Evolutionary conservation across 1,140 invertebrate genomes (phyloP).

Genomic region (Triops cancriformis): DNA sequence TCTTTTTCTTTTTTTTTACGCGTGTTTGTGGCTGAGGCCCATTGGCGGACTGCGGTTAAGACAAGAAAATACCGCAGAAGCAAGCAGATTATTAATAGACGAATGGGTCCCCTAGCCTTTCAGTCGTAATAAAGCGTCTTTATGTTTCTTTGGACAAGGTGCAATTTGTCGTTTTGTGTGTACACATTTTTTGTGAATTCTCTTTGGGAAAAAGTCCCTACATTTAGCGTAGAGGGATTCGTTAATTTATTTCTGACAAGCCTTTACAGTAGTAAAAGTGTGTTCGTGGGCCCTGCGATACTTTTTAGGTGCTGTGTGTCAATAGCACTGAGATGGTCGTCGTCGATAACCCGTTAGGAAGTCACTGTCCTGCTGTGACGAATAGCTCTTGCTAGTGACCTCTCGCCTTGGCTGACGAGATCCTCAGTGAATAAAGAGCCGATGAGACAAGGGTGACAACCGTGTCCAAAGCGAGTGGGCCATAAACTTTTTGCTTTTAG

Average conservation of each 20-base stretch:
- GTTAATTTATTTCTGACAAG: neutral
- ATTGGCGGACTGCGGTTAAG: neutral
- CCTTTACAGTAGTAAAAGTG: neutral
- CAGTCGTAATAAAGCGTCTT: neutral
- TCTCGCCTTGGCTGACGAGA: neutral
- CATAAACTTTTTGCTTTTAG: too few relatives aligned
- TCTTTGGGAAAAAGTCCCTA: too few relatives aligned
- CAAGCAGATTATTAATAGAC: neutral
- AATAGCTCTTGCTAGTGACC: neutral
- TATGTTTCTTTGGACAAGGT: neutral
- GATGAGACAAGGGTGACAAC: neutral
- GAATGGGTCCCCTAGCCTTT: neutral
- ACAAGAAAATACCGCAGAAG: neutral
- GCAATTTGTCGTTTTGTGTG: neutral
- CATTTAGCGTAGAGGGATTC: neutral
- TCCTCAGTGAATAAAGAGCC: neutral
- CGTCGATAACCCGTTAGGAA: neutral
- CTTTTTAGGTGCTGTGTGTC: neutral
- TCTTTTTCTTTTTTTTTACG: too few relatives aligned
- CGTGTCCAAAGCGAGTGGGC: neutral
- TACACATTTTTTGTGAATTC: neutral
- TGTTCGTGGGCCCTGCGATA: neutral
- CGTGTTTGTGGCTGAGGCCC: neutral
- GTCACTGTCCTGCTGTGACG: neutral
- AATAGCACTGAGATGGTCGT: conserved; percentile 1